Evolutionary conservation across 1,140 invertebrate species (phyloP), one percentile per base, ranked within the genome.

Genomic region (Drosophila cardini): DNA sequence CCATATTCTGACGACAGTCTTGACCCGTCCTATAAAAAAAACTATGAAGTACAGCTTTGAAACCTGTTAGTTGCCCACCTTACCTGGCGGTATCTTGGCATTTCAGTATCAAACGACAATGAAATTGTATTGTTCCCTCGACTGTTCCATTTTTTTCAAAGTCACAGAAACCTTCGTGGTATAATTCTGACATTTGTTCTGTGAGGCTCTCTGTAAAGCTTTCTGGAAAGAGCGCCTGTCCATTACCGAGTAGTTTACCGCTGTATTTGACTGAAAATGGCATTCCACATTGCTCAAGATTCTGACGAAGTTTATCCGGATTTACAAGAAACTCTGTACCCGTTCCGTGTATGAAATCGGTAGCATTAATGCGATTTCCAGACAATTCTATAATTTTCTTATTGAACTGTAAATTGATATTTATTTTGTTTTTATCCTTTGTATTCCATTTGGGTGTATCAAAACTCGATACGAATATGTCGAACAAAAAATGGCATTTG

Each of bases 401-500:
- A 16, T 60, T 60, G n/a, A 60, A 46, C 16, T 46, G 13, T 16
- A 16, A 15, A 18, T 11, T 18, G 2, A 60, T 46, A 2, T 11
- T 34, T 11, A 60, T 34, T 11, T 34, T 45, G 9, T 34, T 46
- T 30, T 34, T 50, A 38, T 62, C 45, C 4, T 15, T 8, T 4
- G 26, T 36, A 36, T 36, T 34, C 10, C 11, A 9, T 2, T 18
- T 8, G n/a, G 34, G 34, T 8, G 58, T 7, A 8, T 36, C 32
- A n/a, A 62, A 36, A 26, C 48, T 42, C 1, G 60, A 70, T 7
- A 86, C 61, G 4, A 82, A 13, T 5, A 76, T 15, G 21, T 82
- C 79, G 13, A 86, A 76, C 5, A 82, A 34, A 16, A 82, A 87
- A 18, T 34, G 61, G 1, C 38, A 34, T 5, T 11, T n/a, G 1